phyloP scores from a whole-genome alignment of 2,113 vertebrate genomes.

The Centropristis striata region DNA sequence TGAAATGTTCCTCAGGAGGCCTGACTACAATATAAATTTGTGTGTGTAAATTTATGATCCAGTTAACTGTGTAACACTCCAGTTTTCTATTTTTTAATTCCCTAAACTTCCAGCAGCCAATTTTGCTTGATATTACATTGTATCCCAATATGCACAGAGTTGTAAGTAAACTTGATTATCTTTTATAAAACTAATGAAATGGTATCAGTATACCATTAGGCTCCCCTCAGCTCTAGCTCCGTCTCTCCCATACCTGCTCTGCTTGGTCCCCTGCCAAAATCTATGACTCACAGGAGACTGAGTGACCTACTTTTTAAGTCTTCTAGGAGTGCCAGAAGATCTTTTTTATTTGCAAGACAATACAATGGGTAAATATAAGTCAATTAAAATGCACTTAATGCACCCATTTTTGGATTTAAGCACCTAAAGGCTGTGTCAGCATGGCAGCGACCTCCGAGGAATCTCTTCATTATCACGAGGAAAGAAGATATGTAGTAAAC shows the following conservation, averaged over 20 bases:
- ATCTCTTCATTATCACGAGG: constrained; percentile 70
- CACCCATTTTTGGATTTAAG: constrained; percentile 72
- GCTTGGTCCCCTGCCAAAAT: constrained; percentile 83
- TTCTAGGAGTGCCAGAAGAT: constrained; percentile 82
- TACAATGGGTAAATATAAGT: constrained; percentile 79
- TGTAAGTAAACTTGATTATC: constrained; percentile 53
- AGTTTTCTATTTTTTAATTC: constrained; percentile 44
- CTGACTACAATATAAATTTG: not conserved
- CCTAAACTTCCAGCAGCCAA: constrained; percentile 23
- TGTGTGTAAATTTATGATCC: constrained; percentile 34
- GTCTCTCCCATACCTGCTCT: constrained; percentile 79
- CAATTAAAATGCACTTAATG: constrained; percentile 80
- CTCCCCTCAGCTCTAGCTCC: constrained; percentile 47
- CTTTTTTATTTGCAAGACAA: constrained; percentile 78
- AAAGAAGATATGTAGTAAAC: constrained; percentile 61
- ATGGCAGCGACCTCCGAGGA: constrained; percentile 63
- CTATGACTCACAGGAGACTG: constrained; percentile 86
- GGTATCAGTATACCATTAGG: constrained; percentile 60
- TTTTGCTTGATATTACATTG: constrained; percentile 36
- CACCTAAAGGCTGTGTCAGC: constrained; percentile 77
- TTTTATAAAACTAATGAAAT: constrained; percentile 58
- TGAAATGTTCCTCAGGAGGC: constrained; percentile 42
- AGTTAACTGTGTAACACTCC: constrained; percentile 34
- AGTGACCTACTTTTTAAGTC: constrained; percentile 86
- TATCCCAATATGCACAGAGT: constrained; percentile 31